Percentiles rank a stretch among this genome's conserved stretches.
Conservation (phyloP, 2,888 invertebrate genomes). For the Allophyes oxyacanthae region DNA sequence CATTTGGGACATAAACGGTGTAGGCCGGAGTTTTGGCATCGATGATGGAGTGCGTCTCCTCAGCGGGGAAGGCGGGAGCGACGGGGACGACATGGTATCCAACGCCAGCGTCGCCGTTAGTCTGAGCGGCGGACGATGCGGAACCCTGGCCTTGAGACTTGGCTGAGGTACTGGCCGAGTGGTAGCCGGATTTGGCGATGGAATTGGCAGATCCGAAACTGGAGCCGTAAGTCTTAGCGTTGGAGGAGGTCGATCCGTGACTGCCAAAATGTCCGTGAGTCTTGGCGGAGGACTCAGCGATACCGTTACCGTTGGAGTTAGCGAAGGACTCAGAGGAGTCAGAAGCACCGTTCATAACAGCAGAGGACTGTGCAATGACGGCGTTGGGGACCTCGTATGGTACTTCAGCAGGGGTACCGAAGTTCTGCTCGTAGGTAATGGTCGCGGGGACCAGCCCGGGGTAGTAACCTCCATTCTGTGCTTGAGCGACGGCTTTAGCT, state of each 20-base stretch:
- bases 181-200: conserved; percentile 68
- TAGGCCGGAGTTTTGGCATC: conserved; percentile 71
- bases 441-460: conserved; percentile 74
- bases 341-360: conserved; percentile 65
- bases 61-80: conserved; percentile 29
- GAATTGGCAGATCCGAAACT: conserved; percentile 75
- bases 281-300: conserved; percentile 73
- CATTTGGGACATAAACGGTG: conserved; percentile 59
- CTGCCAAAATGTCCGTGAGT: conserved; percentile 66
- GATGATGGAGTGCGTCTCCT: conserved; percentile 59
- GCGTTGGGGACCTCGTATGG: conserved; percentile 62
- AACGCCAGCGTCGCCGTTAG: conserved; percentile 57
- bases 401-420: conserved; percentile 56
- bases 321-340: conserved; percentile 72
- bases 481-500: conserved; percentile 57
- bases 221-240: conserved; percentile 70
- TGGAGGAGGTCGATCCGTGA: conserved; percentile 71
- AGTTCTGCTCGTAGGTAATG: conserved; percentile 79
- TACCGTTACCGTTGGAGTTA: conserved; percentile 67
- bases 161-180: conserved; percentile 69
- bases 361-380: conserved; percentile 71
- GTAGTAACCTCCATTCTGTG: conserved; percentile 66
- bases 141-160: conserved; percentile 69
- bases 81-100: conserved; percentile 51
- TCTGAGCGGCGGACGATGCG: conserved; percentile 72